Conservation (phyloP, 1,140 invertebrate genomes). For the Pseudomyrmex sp. region DNA sequence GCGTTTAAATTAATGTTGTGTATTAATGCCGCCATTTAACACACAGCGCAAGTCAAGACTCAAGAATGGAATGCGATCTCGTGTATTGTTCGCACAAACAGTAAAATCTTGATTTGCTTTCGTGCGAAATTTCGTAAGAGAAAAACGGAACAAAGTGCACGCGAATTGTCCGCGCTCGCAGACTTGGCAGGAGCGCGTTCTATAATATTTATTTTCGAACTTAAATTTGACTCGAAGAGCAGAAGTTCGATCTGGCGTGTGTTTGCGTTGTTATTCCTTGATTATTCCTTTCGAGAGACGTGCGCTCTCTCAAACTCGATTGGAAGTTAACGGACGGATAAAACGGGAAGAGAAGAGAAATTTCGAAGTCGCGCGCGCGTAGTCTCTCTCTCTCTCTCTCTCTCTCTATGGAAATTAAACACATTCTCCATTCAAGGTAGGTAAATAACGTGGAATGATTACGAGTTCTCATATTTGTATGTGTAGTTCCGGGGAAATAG, state of each 20-base stretch:
- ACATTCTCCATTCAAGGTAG: slow-evolving; percentile 23
- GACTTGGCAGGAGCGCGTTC: too few species aligned
- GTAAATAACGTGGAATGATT: slow-evolving; percentile 59
- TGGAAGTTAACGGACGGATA: slow-evolving; percentile 4
- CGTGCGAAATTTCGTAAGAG: neutral
- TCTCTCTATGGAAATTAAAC: slow-evolving; percentile 36
- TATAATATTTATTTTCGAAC: neutral
- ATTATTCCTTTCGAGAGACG: neutral
- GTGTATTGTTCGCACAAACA: neutral
- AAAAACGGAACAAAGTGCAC: neutral
- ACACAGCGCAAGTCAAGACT: too few species aligned
- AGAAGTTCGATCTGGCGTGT: slow-evolving; percentile 25
- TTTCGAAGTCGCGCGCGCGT: neutral
- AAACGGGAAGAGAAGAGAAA: neutral
- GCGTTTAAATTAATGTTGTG: too few species aligned
- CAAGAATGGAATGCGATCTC: slow-evolving; percentile 16
- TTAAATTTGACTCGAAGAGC: neutral
- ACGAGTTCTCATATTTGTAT: slow-evolving; percentile 48
- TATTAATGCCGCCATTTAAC: too few species aligned
- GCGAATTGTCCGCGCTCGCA: too few species aligned
- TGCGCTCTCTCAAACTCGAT: neutral
- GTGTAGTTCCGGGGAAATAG: slow-evolving; percentile 41
- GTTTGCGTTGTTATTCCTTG: slow-evolving; percentile 13
- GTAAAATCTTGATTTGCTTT: neutral
- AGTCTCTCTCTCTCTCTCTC: too few species aligned